Evolutionary conservation across 2,888 invertebrate genomes (phyloP).

Genomic region (Diaperis boleti): DNA sequence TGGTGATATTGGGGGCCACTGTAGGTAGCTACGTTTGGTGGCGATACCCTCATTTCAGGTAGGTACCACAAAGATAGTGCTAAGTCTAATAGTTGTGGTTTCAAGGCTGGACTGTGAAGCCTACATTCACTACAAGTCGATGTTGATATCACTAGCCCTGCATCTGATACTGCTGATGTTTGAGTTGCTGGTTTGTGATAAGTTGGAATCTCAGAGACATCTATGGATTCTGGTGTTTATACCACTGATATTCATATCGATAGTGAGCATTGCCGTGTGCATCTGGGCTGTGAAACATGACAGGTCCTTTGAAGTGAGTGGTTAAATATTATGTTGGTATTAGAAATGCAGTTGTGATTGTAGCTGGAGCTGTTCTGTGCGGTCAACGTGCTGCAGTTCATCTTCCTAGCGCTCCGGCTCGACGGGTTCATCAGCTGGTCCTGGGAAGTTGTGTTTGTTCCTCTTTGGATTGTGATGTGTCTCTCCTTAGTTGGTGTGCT

Average conservation of each 20-base stretch:
- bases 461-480: constrained; percentile 97
- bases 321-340: background rate
- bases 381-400: constrained; percentile 97
- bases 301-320: constrained; percentile 91
- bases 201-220: constrained; percentile 87
- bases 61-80: constrained; percentile 43
- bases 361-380: constrained; percentile 96
- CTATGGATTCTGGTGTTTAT: constrained; percentile 94
- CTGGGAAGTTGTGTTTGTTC: constrained; percentile 98
- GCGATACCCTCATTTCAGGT: constrained; percentile 95
- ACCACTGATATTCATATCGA: constrained; percentile 95
- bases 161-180: constrained; percentile 97
- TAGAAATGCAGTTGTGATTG: constrained; percentile 60
- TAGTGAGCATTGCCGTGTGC: constrained; percentile 96
- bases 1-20: constrained; percentile 90
- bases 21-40: constrained; percentile 97
- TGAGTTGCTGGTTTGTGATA: constrained; percentile 95
- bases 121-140: constrained; percentile 97
- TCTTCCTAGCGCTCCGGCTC: constrained; percentile 92
- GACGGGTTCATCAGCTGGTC: constrained; percentile 91
- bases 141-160: constrained; percentile 95
- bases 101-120: constrained; percentile 96
- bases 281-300: constrained; percentile 99
- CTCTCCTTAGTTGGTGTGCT: constrained; percentile 92
- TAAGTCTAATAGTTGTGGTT: background rate